A percentile compares a stretch with the other conserved stretches of the same genome.
phyloP scores from a whole-genome alignment of 2,797 vertebrate genomes.

The Urophycis tenuis region DNA sequence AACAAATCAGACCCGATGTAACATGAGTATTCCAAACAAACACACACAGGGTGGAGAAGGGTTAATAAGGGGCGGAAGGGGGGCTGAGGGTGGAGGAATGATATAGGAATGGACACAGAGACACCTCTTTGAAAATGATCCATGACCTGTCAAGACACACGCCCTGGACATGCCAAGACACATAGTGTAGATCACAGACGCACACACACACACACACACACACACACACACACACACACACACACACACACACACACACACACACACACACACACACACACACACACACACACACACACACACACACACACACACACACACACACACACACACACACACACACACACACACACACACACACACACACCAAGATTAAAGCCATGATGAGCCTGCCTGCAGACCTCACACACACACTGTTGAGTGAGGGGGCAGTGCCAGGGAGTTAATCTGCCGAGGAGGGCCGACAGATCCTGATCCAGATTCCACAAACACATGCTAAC shows the following conservation, averaged over 20 bases:
- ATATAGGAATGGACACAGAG: conserved; percentile 54
- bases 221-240: conserved; percentile 24
- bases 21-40: conserved; percentile 10
- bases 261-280: conserved; percentile 47
- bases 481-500: conserved; percentile 20
- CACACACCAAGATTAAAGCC: conserved; percentile 8
- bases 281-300: conserved; percentile 24
- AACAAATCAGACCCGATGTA: too few species aligned
- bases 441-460: conserved; percentile 47
- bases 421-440: conserved; percentile 40
- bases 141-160: conserved; percentile 58
- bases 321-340: conserved; percentile 43
- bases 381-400: neutral
- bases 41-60: conserved; percentile 19
- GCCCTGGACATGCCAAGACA: conserved; percentile 35
- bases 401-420: conserved; percentile 17
- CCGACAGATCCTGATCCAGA: conserved; percentile 27
- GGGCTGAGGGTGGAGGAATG: conserved; percentile 31
- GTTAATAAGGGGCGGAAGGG: conserved; percentile 8
- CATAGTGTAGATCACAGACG: conserved; percentile 56
- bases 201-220: conserved; percentile 47
- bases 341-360: conserved; percentile 24
- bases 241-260: conserved; percentile 52
- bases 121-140: conserved; percentile 75
- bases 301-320: conserved; percentile 53